These are phyloP conservation scores for Stegana nigrithorax DNA, from an alignment of 2,888 invertebrate genomes.

Conservation along the genomic window DNA sequence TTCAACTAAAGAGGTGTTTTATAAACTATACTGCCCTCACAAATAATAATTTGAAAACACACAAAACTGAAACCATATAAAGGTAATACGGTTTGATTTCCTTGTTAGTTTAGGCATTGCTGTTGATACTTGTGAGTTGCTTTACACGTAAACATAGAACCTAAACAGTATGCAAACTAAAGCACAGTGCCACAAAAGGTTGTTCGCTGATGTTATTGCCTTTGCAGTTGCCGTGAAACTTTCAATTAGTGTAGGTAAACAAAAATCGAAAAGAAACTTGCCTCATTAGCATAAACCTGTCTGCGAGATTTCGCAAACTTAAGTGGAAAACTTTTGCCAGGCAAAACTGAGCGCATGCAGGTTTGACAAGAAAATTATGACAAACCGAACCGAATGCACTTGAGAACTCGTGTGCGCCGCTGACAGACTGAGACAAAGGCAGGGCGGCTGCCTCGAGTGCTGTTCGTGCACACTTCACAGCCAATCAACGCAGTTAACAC, in stretches of 20 bases:
- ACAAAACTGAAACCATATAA: too few species aligned
- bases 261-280: conserved; percentile 51
- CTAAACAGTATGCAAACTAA: too few species aligned
- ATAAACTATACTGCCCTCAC: too few species aligned
- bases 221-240: too few species aligned
- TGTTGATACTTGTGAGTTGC: too few species aligned
- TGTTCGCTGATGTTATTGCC: too few species aligned
- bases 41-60: too few species aligned
- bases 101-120: too few species aligned
- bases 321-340: conserved; percentile 50
- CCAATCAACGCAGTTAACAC: conserved; percentile 13
- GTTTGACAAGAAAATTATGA: conserved; percentile 14
- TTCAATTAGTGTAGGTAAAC: conserved; percentile 41
- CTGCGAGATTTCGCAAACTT: conserved; percentile 39
- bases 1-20: too few species aligned
- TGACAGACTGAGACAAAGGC: conserved; percentile 3
- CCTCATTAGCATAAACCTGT: conserved; percentile 53
- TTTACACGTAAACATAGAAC: too few species aligned
- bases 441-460: background rate
- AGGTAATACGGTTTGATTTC: too few species aligned
- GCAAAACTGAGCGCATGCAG: background rate
- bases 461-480: background rate
- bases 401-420: background rate
- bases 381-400: background rate
- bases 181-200: too few species aligned